These are phyloP conservation scores for Pangasius mekongensis DNA, from an alignment of 2,797 vertebrate species.

Conservation along the genomic window DNA sequence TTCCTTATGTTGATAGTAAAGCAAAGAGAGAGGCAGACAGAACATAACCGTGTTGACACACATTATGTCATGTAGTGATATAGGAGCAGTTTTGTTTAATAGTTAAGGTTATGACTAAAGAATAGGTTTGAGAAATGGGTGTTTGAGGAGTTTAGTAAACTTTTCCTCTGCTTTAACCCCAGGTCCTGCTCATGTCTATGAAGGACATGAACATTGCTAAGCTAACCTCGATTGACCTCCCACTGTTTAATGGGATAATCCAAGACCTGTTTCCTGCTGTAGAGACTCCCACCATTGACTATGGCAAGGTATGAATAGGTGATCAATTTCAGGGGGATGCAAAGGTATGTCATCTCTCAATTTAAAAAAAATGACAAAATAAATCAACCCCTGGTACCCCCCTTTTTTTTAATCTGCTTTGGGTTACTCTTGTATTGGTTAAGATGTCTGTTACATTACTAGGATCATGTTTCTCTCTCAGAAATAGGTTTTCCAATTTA, in stretches of 20 bases:
- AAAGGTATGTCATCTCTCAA: not conserved
- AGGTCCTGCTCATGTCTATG: slow-evolving; percentile 88
- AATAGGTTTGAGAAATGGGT: not conserved
- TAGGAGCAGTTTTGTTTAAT: not conserved
- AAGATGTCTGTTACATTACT: not conserved
- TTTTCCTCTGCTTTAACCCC: slow-evolving; percentile 14
- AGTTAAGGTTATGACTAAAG: not conserved
- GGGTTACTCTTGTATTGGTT: not conserved
- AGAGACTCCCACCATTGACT: slow-evolving; percentile 78
- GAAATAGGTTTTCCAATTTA: not conserved
- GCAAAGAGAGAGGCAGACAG: not conserved
- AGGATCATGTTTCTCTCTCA: not conserved
- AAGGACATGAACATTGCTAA: slow-evolving; percentile 91
- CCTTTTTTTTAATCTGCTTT: not conserved
- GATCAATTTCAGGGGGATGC: not conserved
- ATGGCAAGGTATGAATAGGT: slow-evolving; percentile 74
- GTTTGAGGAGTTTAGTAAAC: not conserved
- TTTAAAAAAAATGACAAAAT: not conserved
- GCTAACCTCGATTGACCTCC: slow-evolving; percentile 80
- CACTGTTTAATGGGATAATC: slow-evolving; percentile 82
- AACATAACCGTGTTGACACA: not conserved
- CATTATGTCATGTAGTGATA: not conserved
- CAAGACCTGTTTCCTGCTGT: slow-evolving; percentile 86
- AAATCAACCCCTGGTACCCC: not conserved
- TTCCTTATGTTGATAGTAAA: slow-evolving; percentile 19